A percentile compares a stretch with the other conserved stretches of the same genome.
Conservation (phyloP, 2,888 invertebrate species). For the Callosobruchus maculatus region DNA sequence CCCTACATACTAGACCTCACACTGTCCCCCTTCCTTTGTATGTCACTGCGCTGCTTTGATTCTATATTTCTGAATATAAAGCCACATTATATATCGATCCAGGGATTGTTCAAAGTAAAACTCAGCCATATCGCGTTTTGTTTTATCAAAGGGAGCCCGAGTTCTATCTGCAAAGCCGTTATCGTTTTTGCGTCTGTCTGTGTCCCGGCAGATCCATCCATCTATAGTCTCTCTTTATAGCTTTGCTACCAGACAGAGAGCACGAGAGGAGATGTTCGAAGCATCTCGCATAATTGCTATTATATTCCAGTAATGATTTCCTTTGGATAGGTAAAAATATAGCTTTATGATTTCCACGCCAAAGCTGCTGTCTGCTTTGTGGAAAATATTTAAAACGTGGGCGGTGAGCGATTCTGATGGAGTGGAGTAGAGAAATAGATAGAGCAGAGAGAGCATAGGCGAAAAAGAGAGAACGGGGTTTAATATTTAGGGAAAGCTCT, state of each 20-base stretch:
- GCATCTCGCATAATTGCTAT: constrained; percentile 18
- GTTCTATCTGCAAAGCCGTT: background rate
- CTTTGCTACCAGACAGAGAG: background rate
- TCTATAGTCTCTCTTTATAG: background rate
- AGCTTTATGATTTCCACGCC: constrained; percentile 31
- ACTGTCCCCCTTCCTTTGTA: no score
- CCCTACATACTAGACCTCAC: no score
- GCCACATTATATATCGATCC: background rate
- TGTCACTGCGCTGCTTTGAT: background rate
- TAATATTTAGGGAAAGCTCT: no score
- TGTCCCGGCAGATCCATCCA: background rate
- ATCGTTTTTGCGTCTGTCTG: background rate
- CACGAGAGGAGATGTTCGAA: background rate
- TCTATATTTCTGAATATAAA: background rate
- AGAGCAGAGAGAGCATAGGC: background rate
- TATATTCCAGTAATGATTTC: constrained; percentile 28
- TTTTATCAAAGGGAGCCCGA: background rate
- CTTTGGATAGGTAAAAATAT: constrained; percentile 31
- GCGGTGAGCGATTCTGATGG: constrained; percentile 21
- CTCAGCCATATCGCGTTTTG: background rate
- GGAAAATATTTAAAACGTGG: constrained; percentile 33
- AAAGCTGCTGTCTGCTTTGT: constrained; percentile 24
- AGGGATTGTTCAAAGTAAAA: background rate
- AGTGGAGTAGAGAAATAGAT: background rate
- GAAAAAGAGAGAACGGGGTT: no score